Evolutionary conservation across 2,797 vertebrate species (phyloP).

Genomic region (Arctocebus calabarensis): DNA sequence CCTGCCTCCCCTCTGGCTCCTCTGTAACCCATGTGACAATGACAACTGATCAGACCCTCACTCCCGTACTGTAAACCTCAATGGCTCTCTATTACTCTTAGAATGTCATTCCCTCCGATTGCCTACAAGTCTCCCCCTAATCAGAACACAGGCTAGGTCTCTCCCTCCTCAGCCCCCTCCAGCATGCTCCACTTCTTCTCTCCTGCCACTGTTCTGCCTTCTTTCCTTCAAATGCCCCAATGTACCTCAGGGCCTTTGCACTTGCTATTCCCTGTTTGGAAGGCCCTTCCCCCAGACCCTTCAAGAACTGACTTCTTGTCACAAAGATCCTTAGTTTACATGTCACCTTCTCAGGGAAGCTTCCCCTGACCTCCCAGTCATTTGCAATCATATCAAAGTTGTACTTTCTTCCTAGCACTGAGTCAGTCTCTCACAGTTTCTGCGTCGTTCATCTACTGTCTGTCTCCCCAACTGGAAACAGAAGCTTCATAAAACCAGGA

Average conservation of each 20-base stretch:
- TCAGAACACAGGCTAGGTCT: background rate
- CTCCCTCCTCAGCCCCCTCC: background rate
- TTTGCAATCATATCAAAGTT: background rate
- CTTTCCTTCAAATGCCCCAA: background rate
- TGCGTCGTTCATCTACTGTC: background rate
- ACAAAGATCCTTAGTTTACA: background rate
- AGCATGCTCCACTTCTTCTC: fast-evolving
- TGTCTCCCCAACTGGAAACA: background rate
- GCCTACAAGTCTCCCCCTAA: background rate
- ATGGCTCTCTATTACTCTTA: background rate
- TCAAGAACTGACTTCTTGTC: background rate
- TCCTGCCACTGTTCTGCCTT: background rate
- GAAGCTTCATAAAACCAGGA: background rate
- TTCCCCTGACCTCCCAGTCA: background rate
- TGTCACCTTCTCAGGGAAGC: background rate
- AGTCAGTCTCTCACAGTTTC: background rate
- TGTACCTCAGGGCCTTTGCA: constrained; percentile 48
- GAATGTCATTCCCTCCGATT: background rate
- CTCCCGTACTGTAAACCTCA: background rate
- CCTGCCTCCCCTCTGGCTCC: background rate
- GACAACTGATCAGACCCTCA: background rate
- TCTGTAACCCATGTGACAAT: background rate
- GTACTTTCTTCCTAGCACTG: background rate
- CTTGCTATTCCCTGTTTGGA: background rate
- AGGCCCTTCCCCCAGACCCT: background rate